A percentile compares a stretch with the other conserved stretches of the same genome.
phyloP scores from a whole-genome alignment of 1,140 invertebrate genomes.

The Littorina saxatilis region DNA sequence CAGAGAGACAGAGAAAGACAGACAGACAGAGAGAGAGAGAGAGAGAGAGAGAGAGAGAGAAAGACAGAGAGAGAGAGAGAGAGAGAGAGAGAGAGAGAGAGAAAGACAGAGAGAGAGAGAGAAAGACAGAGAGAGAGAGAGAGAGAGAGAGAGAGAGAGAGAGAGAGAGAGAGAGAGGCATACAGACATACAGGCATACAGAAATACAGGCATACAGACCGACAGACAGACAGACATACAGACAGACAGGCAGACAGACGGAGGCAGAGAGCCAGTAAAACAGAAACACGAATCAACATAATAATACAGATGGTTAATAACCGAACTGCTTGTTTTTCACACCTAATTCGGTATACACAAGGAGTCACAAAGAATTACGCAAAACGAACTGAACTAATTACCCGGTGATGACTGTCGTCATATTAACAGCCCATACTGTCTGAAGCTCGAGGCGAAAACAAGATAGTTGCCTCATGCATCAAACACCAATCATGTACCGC shows the following conservation, averaged over 20 bases:
- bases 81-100: not conserved
- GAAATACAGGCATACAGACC: not conserved
- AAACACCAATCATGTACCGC: too few species aligned
- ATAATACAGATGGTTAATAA: not conserved
- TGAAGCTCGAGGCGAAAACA: too few species aligned
- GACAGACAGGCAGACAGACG: not conserved
- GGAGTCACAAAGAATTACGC: too few species aligned
- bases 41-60: conserved; percentile 4
- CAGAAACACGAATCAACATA: conserved; percentile 1
- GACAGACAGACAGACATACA: not conserved
- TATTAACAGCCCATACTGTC: too few species aligned
- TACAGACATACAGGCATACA: not conserved
- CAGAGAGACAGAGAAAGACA: not conserved
- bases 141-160: not conserved
- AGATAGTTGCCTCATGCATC: too few species aligned
- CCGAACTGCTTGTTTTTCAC: not conserved
- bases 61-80: not conserved
- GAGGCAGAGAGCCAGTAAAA: conserved; percentile 20
- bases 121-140: not conserved
- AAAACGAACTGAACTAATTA: too few species aligned
- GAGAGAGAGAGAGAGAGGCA: not conserved
- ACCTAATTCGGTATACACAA: too few species aligned
- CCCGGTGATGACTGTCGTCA: too few species aligned
- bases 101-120: not conserved
- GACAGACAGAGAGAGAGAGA: not conserved